Percentiles rank a stretch among this genome's conserved stretches.
phyloP scores from a whole-genome alignment of 2,113 vertebrate species.

The Merops nubicus region DNA sequence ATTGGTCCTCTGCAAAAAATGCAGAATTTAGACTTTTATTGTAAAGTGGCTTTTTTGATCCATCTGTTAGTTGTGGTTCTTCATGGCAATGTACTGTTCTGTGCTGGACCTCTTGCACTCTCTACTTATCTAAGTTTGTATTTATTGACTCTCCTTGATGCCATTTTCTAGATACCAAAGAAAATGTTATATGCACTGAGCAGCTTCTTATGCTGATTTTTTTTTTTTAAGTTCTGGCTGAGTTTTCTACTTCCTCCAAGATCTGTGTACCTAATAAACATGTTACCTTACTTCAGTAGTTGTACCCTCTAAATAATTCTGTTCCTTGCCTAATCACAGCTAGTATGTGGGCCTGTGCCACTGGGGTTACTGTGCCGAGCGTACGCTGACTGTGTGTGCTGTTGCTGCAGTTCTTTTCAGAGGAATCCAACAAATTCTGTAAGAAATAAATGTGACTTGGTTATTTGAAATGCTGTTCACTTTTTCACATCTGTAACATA shows the following conservation, averaged over 20 bases:
- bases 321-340: background rate
- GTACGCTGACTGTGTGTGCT: background rate
- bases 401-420: background rate
- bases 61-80: background rate
- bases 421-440: background rate
- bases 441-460: background rate
- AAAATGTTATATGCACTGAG: background rate
- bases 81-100: background rate
- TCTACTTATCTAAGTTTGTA: background rate
- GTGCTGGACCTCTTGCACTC: background rate
- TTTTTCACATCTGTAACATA: background rate
- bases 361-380: background rate
- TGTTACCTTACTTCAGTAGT: background rate
- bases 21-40: background rate
- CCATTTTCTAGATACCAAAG: background rate
- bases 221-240: background rate
- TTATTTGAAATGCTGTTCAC: background rate
- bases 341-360: background rate
- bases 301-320: background rate
- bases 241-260: background rate
- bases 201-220: background rate
- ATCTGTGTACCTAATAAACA: background rate
- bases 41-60: background rate
- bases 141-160: background rate
- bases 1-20: background rate